Percentiles rank a stretch among this genome's conserved stretches.
Conservation (phyloP, 2,888 invertebrate species). For the Cryptus viduatorius region DNA sequence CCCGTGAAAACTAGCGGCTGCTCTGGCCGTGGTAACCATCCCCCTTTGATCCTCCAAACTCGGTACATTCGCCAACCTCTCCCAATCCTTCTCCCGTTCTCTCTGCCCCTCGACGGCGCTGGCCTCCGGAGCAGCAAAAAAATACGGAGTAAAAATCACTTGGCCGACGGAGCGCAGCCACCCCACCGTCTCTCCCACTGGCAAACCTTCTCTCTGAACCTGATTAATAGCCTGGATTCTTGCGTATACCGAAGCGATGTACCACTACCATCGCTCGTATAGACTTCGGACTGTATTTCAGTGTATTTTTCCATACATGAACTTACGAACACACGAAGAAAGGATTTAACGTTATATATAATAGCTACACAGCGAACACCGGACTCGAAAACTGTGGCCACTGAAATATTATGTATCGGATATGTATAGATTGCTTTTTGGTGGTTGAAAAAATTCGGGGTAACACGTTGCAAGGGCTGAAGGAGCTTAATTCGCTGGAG, state of each 20-base stretch:
- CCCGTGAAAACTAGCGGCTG: slow-evolving; percentile 73
- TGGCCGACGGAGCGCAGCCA: slow-evolving; percentile 61
- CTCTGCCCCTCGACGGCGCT: slow-evolving; percentile 36
- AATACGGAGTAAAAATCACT: slow-evolving; percentile 69
- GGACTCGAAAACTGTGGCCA: slow-evolving; percentile 1
- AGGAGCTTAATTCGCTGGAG: slow-evolving; percentile 58
- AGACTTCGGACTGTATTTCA: not conserved
- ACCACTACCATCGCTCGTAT: not conserved
- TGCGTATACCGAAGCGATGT: slow-evolving; percentile 43
- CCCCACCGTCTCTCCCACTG: slow-evolving; percentile 32
- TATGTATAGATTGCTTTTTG: slow-evolving; percentile 55
- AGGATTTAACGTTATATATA: slow-evolving; percentile 51
- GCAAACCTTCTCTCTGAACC: slow-evolving; percentile 65
- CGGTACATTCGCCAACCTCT: slow-evolving; percentile 51
- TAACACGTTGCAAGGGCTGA: slow-evolving; percentile 62
- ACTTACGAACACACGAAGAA: slow-evolving; percentile 34
- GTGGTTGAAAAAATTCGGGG: slow-evolving; percentile 53
- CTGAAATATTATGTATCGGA: slow-evolving; percentile 63
- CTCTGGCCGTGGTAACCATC: slow-evolving; percentile 59
- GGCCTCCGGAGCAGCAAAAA: slow-evolving; percentile 45
- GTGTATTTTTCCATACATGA: not conserved
- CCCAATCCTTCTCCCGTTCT: not conserved
- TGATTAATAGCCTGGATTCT: slow-evolving; percentile 71
- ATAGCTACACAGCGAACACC: slow-evolving; percentile 24
- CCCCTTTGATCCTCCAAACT: slow-evolving; percentile 56